Evolutionary conservation across 2,113 vertebrate genomes (phyloP).

Genomic region (Copsychus sechellarum): DNA sequence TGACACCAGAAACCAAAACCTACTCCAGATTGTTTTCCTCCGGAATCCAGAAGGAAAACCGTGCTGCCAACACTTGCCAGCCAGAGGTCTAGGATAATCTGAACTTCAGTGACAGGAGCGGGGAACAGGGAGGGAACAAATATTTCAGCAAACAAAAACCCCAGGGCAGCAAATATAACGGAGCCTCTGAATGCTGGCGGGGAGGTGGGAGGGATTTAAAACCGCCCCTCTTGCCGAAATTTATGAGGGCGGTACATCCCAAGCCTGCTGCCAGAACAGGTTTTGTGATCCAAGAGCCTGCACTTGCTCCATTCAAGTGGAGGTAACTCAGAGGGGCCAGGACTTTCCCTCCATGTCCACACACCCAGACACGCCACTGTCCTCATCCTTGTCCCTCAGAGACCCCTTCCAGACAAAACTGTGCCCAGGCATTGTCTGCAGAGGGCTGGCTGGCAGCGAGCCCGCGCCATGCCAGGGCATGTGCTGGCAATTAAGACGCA

Average conservation of each 20-base stretch:
- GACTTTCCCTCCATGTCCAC: background rate
- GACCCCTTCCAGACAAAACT: background rate
- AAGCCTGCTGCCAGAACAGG: background rate
- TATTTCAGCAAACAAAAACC: background rate
- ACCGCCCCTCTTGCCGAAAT: background rate
- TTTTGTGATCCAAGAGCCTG: background rate
- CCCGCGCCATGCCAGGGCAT: rapidly evolving
- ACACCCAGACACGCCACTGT: background rate
- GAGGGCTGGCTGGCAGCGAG: background rate
- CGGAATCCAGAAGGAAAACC: background rate
- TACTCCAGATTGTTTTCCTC: background rate
- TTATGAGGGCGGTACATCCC: background rate
- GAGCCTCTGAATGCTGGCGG: background rate
- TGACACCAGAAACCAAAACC: background rate
- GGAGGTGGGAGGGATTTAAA: background rate
- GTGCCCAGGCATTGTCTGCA: background rate
- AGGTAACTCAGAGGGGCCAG: background rate
- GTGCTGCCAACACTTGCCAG: background rate
- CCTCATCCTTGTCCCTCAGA: rapidly evolving
- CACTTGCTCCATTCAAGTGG: rapidly evolving
- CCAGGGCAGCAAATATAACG: background rate
- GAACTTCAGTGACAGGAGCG: background rate
- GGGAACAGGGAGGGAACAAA: background rate
- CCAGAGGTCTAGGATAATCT: background rate
- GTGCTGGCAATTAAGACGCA: background rate